Percentiles rank a stretch among this genome's conserved stretches.
These are phyloP conservation scores for Misgurnus anguillicaudatus DNA, from an alignment of 2,113 vertebrate species.

Conservation along the genomic window DNA sequence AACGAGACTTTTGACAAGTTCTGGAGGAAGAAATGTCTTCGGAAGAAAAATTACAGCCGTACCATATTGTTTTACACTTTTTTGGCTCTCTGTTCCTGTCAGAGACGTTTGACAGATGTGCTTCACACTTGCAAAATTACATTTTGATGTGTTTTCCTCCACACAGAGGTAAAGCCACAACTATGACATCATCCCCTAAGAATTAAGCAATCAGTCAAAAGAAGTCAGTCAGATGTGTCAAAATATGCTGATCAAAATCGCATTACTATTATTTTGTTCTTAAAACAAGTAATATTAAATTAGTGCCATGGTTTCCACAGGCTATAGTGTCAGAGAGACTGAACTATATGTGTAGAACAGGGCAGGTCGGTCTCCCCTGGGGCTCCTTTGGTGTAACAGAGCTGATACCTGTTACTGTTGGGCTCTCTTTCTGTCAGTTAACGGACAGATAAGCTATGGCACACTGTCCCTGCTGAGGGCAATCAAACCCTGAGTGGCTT, in stretches of 20 bases:
- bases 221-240: background rate
- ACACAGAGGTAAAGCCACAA: slow-evolving; percentile 2
- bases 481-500: slow-evolving; percentile 55
- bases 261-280: background rate
- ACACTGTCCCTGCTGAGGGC: slow-evolving; percentile 56
- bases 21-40: slow-evolving; percentile 10
- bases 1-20: background rate
- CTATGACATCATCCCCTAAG: background rate
- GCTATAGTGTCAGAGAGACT: slow-evolving; percentile 37
- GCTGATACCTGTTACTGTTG: slow-evolving; percentile 55
- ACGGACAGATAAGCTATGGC: slow-evolving; percentile 59
- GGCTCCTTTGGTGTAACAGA: slow-evolving; percentile 51
- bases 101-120: slow-evolving; percentile 28
- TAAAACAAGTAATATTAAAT: background rate
- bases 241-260: background rate
- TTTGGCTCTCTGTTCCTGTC: background rate
- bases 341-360: slow-evolving; percentile 32
- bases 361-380: slow-evolving; percentile 50
- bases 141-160: slow-evolving; percentile 29
- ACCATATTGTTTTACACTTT: slow-evolving; percentile 26
- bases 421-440: slow-evolving; percentile 59
- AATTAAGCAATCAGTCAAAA: slow-evolving; percentile 10
- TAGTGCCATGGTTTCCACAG: slow-evolving; percentile 33
- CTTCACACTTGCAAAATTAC: slow-evolving; percentile 25
- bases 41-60: slow-evolving; percentile 15